phyloP scores from a whole-genome alignment of 1,140 invertebrate species.

The Drosophila aff. region DNA sequence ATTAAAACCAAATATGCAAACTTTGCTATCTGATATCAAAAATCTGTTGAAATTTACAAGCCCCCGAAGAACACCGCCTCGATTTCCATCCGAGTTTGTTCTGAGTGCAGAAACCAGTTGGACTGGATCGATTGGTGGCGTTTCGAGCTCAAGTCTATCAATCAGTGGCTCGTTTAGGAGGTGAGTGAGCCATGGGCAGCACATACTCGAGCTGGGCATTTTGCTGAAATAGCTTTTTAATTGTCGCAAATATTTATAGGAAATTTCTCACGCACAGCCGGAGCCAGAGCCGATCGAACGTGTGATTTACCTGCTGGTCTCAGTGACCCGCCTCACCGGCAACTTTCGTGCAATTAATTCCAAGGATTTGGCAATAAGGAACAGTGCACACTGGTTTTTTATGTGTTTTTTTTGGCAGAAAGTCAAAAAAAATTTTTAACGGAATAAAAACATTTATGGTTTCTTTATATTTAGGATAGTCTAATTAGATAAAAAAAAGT shows the following conservation, averaged over 20 bases:
- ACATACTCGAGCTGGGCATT: conserved; percentile 16
- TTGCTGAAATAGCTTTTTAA: conserved; percentile 52
- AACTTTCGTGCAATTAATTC: conserved; percentile 29
- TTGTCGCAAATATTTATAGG: conserved; percentile 59
- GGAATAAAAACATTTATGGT: too few relatives aligned
- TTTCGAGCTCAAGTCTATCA: conserved; percentile 56
- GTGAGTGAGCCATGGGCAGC: conserved; percentile 36
- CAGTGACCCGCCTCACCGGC: conserved; percentile 9
- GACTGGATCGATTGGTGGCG: conserved; percentile 49
- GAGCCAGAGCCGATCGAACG: background rate
- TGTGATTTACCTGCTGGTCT: conserved; percentile 29
- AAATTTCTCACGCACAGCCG: conserved; percentile 49
- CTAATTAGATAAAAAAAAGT: too few relatives aligned
- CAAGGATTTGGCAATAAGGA: conserved; percentile 50
- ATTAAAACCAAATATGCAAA: conserved; percentile 11
- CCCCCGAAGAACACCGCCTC: too few relatives aligned
- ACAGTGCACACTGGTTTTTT: too few relatives aligned
- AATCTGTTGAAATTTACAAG: background rate
- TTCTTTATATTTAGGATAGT: too few relatives aligned
- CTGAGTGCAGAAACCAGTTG: conserved; percentile 51
- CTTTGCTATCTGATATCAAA: background rate
- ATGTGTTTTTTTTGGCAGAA: too few relatives aligned
- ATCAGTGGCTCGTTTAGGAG: conserved; percentile 57
- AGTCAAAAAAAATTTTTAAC: too few relatives aligned
- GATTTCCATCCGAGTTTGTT: conserved; percentile 11